phyloP scores from a whole-genome alignment of 2,113 vertebrate species.

The Psephotus haematonotus region DNA sequence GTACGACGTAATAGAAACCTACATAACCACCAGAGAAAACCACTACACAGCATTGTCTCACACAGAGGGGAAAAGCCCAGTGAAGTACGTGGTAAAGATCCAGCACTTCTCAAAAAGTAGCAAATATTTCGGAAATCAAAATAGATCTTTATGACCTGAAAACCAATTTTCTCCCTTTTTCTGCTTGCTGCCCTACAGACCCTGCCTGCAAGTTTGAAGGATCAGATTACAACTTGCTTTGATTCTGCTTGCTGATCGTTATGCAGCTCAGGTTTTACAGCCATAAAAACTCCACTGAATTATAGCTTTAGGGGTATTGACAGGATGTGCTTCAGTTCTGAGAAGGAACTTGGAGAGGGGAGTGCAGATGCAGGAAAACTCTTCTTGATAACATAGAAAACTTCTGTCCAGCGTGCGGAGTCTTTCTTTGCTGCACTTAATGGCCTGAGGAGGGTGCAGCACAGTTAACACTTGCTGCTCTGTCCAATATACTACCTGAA shows the following conservation, averaged over 20 bases:
- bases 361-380: not conserved
- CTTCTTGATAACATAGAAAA: not conserved
- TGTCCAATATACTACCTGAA: not conserved
- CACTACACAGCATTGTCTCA: not conserved
- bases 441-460: not conserved
- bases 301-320: constrained; percentile 25
- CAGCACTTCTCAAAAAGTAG: not conserved
- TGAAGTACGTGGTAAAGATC: not conserved
- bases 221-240: not conserved
- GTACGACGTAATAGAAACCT: not conserved
- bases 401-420: not conserved
- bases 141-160: not conserved
- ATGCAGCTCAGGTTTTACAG: constrained; percentile 46
- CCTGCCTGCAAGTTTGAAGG: not conserved
- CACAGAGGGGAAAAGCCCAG: not conserved
- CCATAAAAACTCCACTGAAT: constrained; percentile 12
- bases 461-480: not conserved
- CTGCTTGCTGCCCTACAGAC: not conserved
- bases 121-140: not conserved
- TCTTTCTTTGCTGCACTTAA: not conserved
- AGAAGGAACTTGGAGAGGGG: not conserved
- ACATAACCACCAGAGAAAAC: not conserved
- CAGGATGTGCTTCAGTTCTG: not conserved
- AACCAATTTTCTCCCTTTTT: not conserved
- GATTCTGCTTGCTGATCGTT: constrained; percentile 28